phyloP scores from a whole-genome alignment of 2,888 invertebrate species.

The Glaucopsyche alexis region DNA sequence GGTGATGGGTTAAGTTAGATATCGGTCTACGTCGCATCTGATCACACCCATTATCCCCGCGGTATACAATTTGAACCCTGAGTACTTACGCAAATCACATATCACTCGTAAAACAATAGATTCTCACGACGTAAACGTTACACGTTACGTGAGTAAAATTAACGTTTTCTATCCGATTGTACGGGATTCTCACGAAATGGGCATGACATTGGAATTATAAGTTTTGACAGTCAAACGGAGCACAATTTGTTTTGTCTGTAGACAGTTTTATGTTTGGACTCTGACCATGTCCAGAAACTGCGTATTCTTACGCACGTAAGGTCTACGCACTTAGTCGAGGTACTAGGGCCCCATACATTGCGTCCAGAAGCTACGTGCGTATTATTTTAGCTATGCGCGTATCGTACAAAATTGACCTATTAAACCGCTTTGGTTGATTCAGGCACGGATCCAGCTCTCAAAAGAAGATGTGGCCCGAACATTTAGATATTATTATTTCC shows the following conservation, averaged over 20 bases:
- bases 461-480: too few species aligned
- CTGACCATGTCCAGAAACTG: too few species aligned
- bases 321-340: too few species aligned
- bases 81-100: constrained; percentile 56
- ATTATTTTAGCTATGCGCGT: too few species aligned
- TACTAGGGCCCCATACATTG: too few species aligned
- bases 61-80: constrained; percentile 27
- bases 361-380: too few species aligned
- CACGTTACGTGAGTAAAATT: constrained; percentile 57
- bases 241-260: not conserved
- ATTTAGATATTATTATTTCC: too few species aligned
- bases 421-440: too few species aligned
- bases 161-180: constrained; percentile 67
- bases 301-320: too few species aligned
- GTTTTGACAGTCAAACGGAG: constrained; percentile 10
- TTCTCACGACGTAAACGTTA: constrained; percentile 73
- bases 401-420: too few species aligned
- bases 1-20: constrained; percentile 26
- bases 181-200: constrained; percentile 59
- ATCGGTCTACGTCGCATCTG: constrained; percentile 33
- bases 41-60: constrained; percentile 37
- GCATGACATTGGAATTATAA: constrained; percentile 2
- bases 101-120: constrained; percentile 64
- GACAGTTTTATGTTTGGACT: too few species aligned
- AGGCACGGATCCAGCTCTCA: too few species aligned